Conservation (phyloP, 2,888 invertebrate genomes). For the Neuroscelio doddi region DNA sequence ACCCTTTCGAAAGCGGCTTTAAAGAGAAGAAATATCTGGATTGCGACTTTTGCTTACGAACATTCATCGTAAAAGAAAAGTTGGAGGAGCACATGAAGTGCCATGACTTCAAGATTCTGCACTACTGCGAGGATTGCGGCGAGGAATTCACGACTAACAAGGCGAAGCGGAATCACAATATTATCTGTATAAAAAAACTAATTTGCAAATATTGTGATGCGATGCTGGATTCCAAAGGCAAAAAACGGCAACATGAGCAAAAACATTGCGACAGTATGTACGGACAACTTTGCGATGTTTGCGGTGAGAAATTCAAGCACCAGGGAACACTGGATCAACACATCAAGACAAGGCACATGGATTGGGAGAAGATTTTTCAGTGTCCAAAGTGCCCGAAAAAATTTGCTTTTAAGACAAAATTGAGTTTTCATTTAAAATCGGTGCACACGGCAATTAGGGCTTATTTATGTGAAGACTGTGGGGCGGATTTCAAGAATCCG, state of each 20-base stretch:
- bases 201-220: slow-evolving; percentile 64
- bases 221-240: slow-evolving; percentile 65
- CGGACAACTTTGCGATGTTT: slow-evolving; percentile 67
- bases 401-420: slow-evolving; percentile 68
- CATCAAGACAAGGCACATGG: slow-evolving; percentile 67
- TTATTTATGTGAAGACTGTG: slow-evolving; percentile 68
- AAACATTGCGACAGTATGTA: slow-evolving; percentile 66
- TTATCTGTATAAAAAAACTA: slow-evolving; percentile 62
- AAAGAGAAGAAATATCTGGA: slow-evolving; percentile 53
- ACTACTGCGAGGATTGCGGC: slow-evolving; percentile 67
- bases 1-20: slow-evolving; percentile 30
- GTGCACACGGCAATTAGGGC: slow-evolving; percentile 67
- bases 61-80: slow-evolving; percentile 57
- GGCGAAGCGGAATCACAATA: slow-evolving; percentile 62
- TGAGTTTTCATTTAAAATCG: slow-evolving; percentile 68
- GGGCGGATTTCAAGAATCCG: slow-evolving; percentile 70
- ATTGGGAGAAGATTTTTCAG: slow-evolving; percentile 67
- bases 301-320: slow-evolving; percentile 70
- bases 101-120: slow-evolving; percentile 66
- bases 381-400: slow-evolving; percentile 69
- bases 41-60: slow-evolving; percentile 66
- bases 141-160: slow-evolving; percentile 66
- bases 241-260: slow-evolving; percentile 69
- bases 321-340: slow-evolving; percentile 70
- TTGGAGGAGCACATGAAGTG: slow-evolving; percentile 64